Evolutionary conservation across 1,140 invertebrate species (phyloP).

Genomic region (Drosophila malerkotliana): DNA sequence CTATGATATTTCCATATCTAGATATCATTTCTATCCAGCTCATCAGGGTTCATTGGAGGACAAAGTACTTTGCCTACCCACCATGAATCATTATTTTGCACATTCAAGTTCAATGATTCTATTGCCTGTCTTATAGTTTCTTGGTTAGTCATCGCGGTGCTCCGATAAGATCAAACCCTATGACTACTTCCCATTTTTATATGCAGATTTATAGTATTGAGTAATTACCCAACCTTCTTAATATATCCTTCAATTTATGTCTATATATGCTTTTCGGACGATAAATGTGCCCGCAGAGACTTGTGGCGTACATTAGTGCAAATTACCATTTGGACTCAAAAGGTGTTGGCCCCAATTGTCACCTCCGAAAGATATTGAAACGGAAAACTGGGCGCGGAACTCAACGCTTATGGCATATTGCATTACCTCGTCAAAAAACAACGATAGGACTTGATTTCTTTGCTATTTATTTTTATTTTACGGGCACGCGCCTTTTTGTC

Average conservation of each 20-base stretch:
- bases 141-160: constrained; percentile 54
- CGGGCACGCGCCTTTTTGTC: constrained; percentile 68
- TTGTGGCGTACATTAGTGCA: constrained; percentile 63
- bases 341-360: constrained; percentile 80
- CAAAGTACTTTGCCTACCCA: not conserved
- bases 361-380: constrained; percentile 67
- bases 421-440: constrained; percentile 62
- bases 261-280: constrained; percentile 37
- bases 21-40: constrained; percentile 15
- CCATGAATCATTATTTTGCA: constrained; percentile 46
- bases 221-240: constrained; percentile 5
- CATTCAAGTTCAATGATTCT: constrained; percentile 72
- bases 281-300: constrained; percentile 46
- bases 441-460: constrained; percentile 45
- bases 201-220: not conserved
- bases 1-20: constrained; percentile 3
- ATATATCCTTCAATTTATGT: constrained; percentile 45
- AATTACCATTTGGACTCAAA: constrained; percentile 65
- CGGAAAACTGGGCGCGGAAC: constrained; percentile 69
- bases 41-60: constrained; percentile 8
- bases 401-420: constrained; percentile 52
- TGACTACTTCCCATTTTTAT: not conserved
- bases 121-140: constrained; percentile 47
- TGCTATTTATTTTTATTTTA: constrained; percentile 42
- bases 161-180: not conserved